Evolutionary conservation across 2,113 vertebrate genomes (phyloP).

Genomic region (Paracanthobrama guichenoti): DNA sequence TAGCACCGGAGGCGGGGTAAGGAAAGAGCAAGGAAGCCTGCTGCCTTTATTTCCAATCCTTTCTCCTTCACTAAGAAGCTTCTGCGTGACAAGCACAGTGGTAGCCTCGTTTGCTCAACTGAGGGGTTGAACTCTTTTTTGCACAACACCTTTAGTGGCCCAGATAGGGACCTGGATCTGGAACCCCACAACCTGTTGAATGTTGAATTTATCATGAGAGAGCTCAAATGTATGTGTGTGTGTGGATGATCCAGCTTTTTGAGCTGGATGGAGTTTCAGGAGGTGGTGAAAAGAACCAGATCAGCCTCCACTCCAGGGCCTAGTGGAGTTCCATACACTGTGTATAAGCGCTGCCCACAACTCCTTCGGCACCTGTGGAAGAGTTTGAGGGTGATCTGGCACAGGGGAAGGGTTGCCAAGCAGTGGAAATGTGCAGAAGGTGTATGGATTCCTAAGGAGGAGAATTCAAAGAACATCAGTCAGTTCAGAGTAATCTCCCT

Average conservation of each 20-base stretch:
- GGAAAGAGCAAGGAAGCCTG: conserved; percentile 26
- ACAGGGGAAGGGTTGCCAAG: no score
- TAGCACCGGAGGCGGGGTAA: conserved; percentile 21
- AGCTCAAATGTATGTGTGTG: no score
- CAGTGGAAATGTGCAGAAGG: no score
- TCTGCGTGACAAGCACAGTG: conserved; percentile 24
- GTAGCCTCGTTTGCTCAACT: conserved; percentile 1
- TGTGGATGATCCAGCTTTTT: no score
- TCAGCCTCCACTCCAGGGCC: not conserved
- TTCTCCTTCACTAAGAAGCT: conserved; percentile 43
- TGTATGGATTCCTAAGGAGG: no score
- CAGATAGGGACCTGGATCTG: conserved; percentile 17
- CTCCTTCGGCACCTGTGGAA: not conserved
- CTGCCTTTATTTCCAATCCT: conserved; percentile 25
- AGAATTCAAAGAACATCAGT: no score
- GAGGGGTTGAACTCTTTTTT: conserved; percentile 18
- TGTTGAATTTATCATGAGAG: not conserved
- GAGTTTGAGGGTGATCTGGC: no score
- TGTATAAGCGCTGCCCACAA: conserved; percentile 1
- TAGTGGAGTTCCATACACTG: conserved; percentile 2
- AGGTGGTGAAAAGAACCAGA: not conserved
- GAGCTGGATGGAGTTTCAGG: conserved; percentile 16
- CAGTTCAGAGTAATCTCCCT: no score
- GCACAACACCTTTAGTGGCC: conserved; percentile 3
- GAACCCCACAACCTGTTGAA: not conserved